These are phyloP conservation scores for Drosophila melanosoma DNA, from an alignment of 2,888 invertebrate genomes.

Conservation along the genomic window DNA sequence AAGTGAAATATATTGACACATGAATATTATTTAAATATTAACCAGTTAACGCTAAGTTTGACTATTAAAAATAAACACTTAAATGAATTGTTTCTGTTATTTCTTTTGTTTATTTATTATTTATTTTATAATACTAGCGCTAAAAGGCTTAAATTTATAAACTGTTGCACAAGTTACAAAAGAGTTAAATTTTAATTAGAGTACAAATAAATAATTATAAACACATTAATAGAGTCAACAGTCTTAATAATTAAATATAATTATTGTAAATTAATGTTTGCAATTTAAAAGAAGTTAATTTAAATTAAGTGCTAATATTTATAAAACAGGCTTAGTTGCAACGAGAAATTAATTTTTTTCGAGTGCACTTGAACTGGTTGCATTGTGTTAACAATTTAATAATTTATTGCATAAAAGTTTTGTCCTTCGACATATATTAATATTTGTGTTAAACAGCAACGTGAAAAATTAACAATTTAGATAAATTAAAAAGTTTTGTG, in stretches of 20 bases:
- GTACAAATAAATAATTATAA: not conserved
- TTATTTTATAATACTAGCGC: not conserved
- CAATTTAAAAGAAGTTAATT: not conserved
- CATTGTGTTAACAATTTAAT: too few species aligned
- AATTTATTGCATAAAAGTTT: too few species aligned
- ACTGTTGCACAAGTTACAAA: not conserved
- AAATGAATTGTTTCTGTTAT: not conserved
- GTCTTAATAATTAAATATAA: not conserved
- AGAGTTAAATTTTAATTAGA: accelerated
- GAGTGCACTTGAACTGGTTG: not conserved
- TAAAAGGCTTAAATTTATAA: not conserved
- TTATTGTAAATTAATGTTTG: not conserved
- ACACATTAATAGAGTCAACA: not conserved
- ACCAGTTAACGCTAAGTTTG: not conserved
- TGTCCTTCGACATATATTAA: too few species aligned
- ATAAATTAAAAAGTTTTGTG: too few species aligned
- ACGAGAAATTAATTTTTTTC: not conserved
- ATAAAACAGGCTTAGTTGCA: not conserved
- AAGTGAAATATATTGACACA: not conserved
- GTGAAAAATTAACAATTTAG: too few species aligned
- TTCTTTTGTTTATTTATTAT: not conserved
- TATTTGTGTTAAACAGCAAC: too few species aligned
- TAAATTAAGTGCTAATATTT: not conserved
- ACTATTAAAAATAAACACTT: not conserved
- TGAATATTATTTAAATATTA: not conserved